Percentiles rank a stretch among this genome's conserved stretches.
Evolutionary conservation across 2,797 vertebrate genomes (phyloP).

Genomic region (Ctenochaetus hawaiiensis): DNA sequence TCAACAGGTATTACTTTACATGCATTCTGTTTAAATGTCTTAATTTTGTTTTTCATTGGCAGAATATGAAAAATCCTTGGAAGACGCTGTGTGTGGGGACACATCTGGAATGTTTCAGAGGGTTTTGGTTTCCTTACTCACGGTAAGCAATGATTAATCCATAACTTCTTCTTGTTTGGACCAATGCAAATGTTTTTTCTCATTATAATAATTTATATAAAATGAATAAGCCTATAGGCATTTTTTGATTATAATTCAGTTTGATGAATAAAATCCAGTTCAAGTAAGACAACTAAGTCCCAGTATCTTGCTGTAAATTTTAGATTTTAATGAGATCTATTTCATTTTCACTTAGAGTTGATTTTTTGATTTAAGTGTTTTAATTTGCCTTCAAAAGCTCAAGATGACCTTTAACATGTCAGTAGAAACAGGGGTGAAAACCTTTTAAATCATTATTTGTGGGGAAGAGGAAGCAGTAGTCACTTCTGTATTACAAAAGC

Average conservation of each 20-base stretch:
- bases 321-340: not conserved
- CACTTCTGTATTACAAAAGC: constrained; percentile 23
- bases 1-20: not conserved
- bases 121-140: constrained; percentile 93
- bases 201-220: not conserved
- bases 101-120: constrained; percentile 95
- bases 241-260: not conserved
- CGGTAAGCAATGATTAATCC: constrained; percentile 82
- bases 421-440: not conserved
- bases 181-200: not conserved
- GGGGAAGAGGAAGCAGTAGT: constrained; percentile 5
- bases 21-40: not conserved
- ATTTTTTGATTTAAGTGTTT: not conserved
- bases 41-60: constrained; percentile 10
- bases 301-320: not conserved
- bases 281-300: not conserved
- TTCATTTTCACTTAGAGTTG: not conserved
- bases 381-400: not conserved
- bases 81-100: constrained; percentile 91
- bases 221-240: too few relatives aligned
- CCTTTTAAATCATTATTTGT: not conserved
- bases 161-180: not conserved
- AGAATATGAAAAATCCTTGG: constrained; percentile 89
- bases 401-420: not conserved
- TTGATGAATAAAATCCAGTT: not conserved